A percentile compares a stretch with the other conserved stretches of the same genome.
Evolutionary conservation across 2,797 vertebrate genomes (phyloP).

Genomic region (Hafferia zeledoni): DNA sequence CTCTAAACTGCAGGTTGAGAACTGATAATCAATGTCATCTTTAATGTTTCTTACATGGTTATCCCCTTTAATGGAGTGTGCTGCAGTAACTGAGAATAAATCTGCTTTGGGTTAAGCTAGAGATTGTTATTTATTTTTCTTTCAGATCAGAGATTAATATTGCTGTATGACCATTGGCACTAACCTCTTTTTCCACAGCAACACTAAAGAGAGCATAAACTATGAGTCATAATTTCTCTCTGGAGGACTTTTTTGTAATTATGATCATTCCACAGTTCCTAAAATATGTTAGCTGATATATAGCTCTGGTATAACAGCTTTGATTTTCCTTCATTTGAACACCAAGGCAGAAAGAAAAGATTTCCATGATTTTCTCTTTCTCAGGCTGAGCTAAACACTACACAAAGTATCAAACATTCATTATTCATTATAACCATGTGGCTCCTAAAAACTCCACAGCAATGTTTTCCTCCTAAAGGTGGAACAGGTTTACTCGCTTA

Average conservation of each 20-base stretch:
- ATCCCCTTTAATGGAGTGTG: slow-evolving; percentile 33
- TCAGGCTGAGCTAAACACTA: slow-evolving; percentile 3
- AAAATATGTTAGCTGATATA: slow-evolving; percentile 67
- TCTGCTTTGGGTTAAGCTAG: slow-evolving; percentile 56
- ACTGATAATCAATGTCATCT: slow-evolving; percentile 41
- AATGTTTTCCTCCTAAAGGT: slow-evolving; percentile 11
- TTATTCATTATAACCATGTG: background rate
- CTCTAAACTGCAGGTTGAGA: background rate
- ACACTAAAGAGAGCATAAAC: slow-evolving; percentile 70
- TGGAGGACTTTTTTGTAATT: slow-evolving; percentile 73
- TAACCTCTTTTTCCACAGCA: slow-evolving; percentile 72
- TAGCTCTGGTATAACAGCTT: slow-evolving; percentile 51
- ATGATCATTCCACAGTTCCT: slow-evolving; percentile 69
- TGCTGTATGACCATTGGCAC: slow-evolving; percentile 48
- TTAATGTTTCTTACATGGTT: slow-evolving; percentile 11
- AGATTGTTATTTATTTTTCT: slow-evolving; percentile 65
- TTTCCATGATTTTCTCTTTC: slow-evolving; percentile 43
- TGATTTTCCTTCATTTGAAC: slow-evolving; percentile 53
- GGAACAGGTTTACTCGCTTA: background rate
- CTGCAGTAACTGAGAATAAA: slow-evolving; percentile 42
- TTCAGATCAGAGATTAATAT: slow-evolving; percentile 67
- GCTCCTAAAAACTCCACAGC: slow-evolving; percentile 23
- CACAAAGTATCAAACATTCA: slow-evolving; percentile 19
- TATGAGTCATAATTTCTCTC: slow-evolving; percentile 72
- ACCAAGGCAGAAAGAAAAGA: slow-evolving; percentile 29